Conservation (phyloP, 2,888 invertebrate species). For the Rotaria macrura region DNA sequence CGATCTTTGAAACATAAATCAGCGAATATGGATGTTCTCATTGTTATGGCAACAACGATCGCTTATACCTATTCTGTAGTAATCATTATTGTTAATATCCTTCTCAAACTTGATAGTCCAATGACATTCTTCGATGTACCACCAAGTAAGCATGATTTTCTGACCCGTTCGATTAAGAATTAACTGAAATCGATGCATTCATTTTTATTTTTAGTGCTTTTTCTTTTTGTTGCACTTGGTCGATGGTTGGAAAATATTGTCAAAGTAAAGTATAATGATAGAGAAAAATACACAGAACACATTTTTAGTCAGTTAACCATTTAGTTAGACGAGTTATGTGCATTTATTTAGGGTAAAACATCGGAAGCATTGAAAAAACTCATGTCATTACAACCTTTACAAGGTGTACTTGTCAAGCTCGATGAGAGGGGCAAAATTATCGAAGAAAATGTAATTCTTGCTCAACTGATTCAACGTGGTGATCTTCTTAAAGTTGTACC, state of each 20-base stretch:
- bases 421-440: constrained; percentile 53
- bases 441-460: constrained; percentile 64
- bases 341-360: constrained; percentile 59
- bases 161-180: no score
- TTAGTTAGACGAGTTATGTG: no score
- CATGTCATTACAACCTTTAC: constrained; percentile 84
- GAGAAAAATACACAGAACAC: no score
- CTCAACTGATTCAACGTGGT: constrained; percentile 81
- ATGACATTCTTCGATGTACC: constrained; percentile 98
- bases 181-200: not conserved
- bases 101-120: constrained; percentile 70
- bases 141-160: constrained; percentile 56
- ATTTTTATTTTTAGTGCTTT: constrained; percentile 57
- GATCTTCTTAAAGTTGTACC: constrained; percentile 80
- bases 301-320: no score
- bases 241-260: constrained; percentile 95
- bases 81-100: constrained; percentile 66
- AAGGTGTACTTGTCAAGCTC: constrained; percentile 73
- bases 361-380: constrained; percentile 88
- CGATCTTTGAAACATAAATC: constrained; percentile 77
- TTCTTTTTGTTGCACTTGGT: constrained; percentile 90
- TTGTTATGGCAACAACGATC: constrained; percentile 91
- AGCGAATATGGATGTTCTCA: constrained; percentile 98
- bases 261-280: constrained; percentile 59
- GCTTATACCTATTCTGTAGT: constrained; percentile 80